phyloP scores from a whole-genome alignment of 2,797 vertebrate species.

The Hemitrygon akajei region DNA sequence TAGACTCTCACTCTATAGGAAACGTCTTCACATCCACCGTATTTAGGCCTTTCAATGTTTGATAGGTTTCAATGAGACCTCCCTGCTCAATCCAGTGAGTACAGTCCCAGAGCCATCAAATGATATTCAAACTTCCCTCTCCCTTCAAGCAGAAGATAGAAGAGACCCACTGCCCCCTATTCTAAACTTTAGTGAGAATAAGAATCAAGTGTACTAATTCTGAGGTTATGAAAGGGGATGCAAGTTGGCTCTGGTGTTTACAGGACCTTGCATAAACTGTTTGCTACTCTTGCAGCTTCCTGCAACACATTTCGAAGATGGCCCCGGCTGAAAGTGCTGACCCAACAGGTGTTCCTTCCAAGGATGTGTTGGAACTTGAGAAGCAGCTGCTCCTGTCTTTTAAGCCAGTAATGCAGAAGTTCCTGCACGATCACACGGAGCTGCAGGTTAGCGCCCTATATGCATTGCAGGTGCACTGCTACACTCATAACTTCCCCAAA shows the following conservation, averaged over 20 bases:
- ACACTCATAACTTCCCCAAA: conserved; percentile 84
- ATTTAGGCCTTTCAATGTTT: no score
- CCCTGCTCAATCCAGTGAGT: no score
- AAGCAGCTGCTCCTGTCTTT: conserved; percentile 90
- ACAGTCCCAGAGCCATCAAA: no score
- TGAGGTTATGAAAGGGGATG: no score
- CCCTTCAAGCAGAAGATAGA: no score
- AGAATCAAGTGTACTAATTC: no score
- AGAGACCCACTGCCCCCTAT: no score
- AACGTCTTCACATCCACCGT: no score
- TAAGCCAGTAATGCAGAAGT: conserved; percentile 98
- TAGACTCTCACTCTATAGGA: no score
- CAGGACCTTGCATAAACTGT: background rate
- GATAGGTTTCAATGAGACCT: no score
- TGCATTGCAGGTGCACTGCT: conserved; percentile 95
- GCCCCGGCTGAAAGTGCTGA: conserved; percentile 77
- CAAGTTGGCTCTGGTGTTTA: background rate
- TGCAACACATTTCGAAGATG: conserved; percentile 93
- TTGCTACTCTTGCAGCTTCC: conserved; percentile 64
- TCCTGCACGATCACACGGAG: conserved; percentile 93
- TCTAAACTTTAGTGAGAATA: no score
- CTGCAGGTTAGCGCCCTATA: conserved; percentile 97
- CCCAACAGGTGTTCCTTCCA: conserved; percentile 79
- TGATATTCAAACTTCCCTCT: no score
- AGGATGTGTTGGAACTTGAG: conserved; percentile 91